Base-by-base conservation (phyloP, 37 sponge, comb jelly and placozoan species). In the Halichondria panicea region DNA sequence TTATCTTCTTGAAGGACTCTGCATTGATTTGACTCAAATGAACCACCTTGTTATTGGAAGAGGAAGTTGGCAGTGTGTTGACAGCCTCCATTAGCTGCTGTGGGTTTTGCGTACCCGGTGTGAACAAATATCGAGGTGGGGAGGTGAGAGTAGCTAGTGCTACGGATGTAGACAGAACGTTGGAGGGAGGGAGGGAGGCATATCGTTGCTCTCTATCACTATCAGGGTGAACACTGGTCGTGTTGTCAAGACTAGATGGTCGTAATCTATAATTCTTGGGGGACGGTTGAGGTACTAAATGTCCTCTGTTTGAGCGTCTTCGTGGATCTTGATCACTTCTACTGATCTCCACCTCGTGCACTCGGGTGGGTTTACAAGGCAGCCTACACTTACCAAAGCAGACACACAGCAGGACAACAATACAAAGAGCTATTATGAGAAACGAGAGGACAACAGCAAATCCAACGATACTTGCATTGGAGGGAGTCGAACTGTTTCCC, bases 401-500 rank as follows among this genome's bases (percentile, higher is more conserved):
- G 15, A n/a, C 6, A 41, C 66, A 65, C 22, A 77, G 7, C 34
- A 75, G 31, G 3, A 75, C 32, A 30, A 59, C 60, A 31, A 61
- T 28, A 18, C 19, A 37, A 9, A 61, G 7, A 11, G 75, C 27
- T 3, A 60, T 24, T 4, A 77, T 55, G 30, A 77, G 39, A 15
- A 77, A 19, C 5, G 50, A 63, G 55, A 77, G 24, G 3, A 64
- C 77, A 13, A 65, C 66, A 48, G 30, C 66, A 66, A 77, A 77
- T 48, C 77, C 77, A 24, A 77, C 55, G 37, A 63, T 35, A 30
- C 38, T 64, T 40, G 63, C 63, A 40, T 42, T 3, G 24, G 67
- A 9, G 36, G 3, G 56, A 6, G 3, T 55, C n/a, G n/a, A n/a
- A n/a, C n/a, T n/a, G n/a, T n/a, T n/a, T n/a, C n/a, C 13, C 52